Percentiles rank a stretch among this genome's conserved stretches.
These are phyloP conservation scores for Pachydiplax longipennis DNA, from an alignment of 2,888 invertebrate genomes.

Conservation along the genomic window DNA sequence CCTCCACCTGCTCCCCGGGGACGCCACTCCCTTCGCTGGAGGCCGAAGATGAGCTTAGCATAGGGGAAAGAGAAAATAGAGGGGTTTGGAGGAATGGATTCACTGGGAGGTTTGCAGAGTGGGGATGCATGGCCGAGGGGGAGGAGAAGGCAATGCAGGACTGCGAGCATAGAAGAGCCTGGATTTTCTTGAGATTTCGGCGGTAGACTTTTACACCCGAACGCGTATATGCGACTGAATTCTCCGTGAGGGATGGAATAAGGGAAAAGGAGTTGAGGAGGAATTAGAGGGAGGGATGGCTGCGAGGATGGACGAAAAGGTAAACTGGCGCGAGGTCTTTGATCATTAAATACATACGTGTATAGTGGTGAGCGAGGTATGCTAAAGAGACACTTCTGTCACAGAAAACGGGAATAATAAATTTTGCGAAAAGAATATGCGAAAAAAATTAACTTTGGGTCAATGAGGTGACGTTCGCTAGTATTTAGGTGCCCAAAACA, in stretches of 20 bases:
- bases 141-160: conserved; percentile 30
- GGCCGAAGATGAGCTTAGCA: conserved; percentile 34
- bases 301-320: no score
- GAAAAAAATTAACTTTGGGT: no score
- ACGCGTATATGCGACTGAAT: not conserved
- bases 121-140: not conserved
- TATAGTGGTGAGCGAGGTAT: not conserved
- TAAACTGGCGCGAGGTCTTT: not conserved
- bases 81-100: conserved; percentile 47
- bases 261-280: not conserved
- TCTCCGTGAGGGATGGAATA: not conserved
- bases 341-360: not conserved
- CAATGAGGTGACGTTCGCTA: no score
- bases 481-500: no score
- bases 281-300: not conserved
- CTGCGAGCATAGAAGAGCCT: conserved; percentile 16
- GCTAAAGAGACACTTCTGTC: not conserved
- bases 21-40: not conserved
- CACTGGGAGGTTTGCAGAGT: not conserved
- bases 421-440: no score
- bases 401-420: not conserved
- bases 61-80: conserved; percentile 42
- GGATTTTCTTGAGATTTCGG: not conserved
- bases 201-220: not conserved
- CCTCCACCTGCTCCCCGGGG: not conserved